Evolutionary conservation across 2,888 invertebrate genomes (phyloP).

Genomic region (Mactromeris polynyma): DNA sequence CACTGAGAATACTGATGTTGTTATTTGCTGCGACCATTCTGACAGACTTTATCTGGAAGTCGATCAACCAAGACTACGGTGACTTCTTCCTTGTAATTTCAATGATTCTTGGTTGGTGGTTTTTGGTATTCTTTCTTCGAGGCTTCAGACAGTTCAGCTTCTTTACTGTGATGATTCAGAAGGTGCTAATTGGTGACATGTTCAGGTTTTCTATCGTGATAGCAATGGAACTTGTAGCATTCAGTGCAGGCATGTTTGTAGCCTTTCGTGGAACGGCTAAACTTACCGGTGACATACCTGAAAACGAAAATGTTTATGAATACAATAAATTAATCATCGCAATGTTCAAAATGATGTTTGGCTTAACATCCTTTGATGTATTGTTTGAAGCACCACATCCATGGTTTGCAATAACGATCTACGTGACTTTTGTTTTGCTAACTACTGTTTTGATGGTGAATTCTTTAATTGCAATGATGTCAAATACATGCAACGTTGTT

Average conservation of each 20-base stretch:
- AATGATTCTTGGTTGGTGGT: constrained; percentile 71
- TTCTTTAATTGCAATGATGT: constrained; percentile 69
- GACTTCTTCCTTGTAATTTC: constrained; percentile 62
- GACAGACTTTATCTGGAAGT: constrained; percentile 57
- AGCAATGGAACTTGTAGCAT: constrained; percentile 66
- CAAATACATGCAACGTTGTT: constrained; percentile 62
- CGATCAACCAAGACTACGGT: constrained; percentile 38
- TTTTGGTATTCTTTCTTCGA: constrained; percentile 69
- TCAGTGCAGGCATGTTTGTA: constrained; percentile 65
- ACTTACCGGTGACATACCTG: constrained; percentile 17
- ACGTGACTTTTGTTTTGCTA: constrained; percentile 58
- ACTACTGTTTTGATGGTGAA: constrained; percentile 66
- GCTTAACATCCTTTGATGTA: constrained; percentile 58
- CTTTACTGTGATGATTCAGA: constrained; percentile 72
- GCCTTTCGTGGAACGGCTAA: constrained; percentile 56
- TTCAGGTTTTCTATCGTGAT: constrained; percentile 69
- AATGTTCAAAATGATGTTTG: constrained; percentile 69
- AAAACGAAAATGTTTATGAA: constrained; percentile 47
- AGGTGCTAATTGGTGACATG: constrained; percentile 69
- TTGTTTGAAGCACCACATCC: constrained; percentile 60
- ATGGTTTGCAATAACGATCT: constrained; percentile 61
- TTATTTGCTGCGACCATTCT: constrained; percentile 57
- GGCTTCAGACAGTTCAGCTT: constrained; percentile 63
- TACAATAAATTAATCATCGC: constrained; percentile 52
- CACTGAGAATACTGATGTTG: constrained; percentile 58